A percentile compares a stretch with the other conserved stretches of the same genome.
phyloP scores from a whole-genome alignment of 2,888 invertebrate species.

The Brachyptera risi region DNA sequence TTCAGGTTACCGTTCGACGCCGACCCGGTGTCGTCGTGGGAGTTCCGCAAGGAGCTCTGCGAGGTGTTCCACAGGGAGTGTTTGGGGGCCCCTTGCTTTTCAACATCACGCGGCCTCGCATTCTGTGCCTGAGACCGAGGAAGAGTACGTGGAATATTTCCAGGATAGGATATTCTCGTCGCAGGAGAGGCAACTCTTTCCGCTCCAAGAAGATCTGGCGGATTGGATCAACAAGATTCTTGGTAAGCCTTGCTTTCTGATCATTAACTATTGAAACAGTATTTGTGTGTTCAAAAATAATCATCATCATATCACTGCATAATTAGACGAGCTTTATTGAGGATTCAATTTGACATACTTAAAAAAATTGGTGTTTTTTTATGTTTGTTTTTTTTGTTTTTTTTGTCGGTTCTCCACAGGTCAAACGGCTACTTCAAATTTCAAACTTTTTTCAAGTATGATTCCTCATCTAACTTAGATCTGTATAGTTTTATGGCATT shows the following conservation, averaged over 20 bases:
- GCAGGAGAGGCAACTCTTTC: constrained; percentile 74
- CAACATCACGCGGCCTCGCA: not conserved
- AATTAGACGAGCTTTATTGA: no score
- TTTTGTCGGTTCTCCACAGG: no score
- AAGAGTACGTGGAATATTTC: constrained; percentile 60
- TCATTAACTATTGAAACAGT: no score
- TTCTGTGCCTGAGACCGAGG: constrained; percentile 45
- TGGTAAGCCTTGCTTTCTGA: constrained; percentile 53
- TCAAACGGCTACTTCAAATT: no score
- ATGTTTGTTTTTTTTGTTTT: no score
- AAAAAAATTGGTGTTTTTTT: no score
- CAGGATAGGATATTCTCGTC: constrained; percentile 69
- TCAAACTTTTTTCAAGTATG: no score
- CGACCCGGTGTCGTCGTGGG: constrained; percentile 4
- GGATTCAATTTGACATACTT: no score
- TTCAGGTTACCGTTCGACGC: not conserved
- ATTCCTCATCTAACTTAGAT: no score
- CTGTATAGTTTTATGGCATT: no score
- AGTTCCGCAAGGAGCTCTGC: not conserved
- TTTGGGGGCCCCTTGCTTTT: constrained; percentile 5
- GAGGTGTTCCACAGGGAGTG: not conserved
- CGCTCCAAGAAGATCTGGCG: constrained; percentile 80
- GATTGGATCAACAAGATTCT: constrained; percentile 85
- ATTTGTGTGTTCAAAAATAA: no score
- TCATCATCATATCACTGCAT: no score